Evolutionary conservation across 2,888 invertebrate genomes (phyloP).

Genomic region (Caenorhabditis doughertyi): DNA sequence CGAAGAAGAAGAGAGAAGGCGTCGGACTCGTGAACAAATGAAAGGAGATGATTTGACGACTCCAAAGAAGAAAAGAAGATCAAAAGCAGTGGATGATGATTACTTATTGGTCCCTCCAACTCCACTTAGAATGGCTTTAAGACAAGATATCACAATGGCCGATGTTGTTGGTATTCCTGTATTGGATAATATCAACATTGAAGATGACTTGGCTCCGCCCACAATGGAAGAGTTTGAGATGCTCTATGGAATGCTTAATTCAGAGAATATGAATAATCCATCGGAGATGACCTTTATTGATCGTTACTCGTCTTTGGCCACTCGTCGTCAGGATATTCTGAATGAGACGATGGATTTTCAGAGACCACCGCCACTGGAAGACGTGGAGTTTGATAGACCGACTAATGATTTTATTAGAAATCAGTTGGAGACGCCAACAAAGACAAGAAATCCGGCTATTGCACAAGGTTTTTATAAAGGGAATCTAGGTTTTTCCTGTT

Average conservation of each 20-base stretch:
- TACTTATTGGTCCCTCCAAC: background rate
- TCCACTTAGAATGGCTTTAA: slow-evolving; percentile 5
- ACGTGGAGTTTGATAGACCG: no score
- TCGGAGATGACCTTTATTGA: slow-evolving; percentile 9
- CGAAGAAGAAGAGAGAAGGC: slow-evolving; percentile 33
- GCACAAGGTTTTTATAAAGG: background rate
- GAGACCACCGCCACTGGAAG: background rate
- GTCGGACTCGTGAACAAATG: slow-evolving; percentile 35
- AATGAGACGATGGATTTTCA: background rate
- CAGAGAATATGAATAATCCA: background rate
- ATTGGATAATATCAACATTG: background rate
- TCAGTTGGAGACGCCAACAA: background rate
- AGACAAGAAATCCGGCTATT: background rate
- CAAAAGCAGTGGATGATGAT: slow-evolving; percentile 10
- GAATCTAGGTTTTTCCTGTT: no score
- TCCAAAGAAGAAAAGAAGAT: slow-evolving; percentile 37
- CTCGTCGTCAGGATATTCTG: background rate
- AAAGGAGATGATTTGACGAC: slow-evolving; percentile 15
- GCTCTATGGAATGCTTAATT: slow-evolving; percentile 32
- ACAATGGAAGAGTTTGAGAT: slow-evolving; percentile 6
- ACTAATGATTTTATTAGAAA: background rate
- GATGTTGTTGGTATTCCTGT: background rate
- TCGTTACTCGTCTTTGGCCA: background rate
- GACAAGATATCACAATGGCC: slow-evolving; percentile 40
- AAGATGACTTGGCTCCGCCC: slow-evolving; percentile 23